Evolutionary conservation across 2,113 vertebrate species (phyloP).

Genomic region (Oceanites oceanicus): DNA sequence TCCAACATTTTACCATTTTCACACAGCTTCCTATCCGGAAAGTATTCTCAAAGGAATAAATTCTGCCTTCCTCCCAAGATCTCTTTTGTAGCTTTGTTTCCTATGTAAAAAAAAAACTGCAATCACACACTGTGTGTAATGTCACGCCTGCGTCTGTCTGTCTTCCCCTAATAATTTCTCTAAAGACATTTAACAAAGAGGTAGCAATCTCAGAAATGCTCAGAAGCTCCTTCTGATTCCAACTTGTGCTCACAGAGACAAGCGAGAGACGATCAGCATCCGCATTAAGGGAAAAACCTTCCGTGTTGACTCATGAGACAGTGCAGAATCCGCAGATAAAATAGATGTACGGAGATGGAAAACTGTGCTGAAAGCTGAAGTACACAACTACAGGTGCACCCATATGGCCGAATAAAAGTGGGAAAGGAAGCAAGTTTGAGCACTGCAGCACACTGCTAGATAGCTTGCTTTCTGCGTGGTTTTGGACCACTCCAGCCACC

Average conservation of each 20-base stretch:
- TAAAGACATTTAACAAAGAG: neutral
- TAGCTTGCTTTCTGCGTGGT: neutral
- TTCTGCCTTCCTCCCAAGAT: neutral
- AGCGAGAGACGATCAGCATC: neutral
- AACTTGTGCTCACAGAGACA: neutral
- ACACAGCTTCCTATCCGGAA: neutral
- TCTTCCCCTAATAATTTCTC: neutral
- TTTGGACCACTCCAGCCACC: neutral
- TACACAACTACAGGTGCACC: neutral
- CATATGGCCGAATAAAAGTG: neutral
- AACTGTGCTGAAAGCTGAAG: neutral
- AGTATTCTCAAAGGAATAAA: neutral
- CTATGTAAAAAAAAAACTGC: neutral
- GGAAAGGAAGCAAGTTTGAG: neutral
- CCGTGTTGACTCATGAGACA: neutral
- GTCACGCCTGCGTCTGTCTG: rapidly evolving
- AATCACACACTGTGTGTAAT: neutral
- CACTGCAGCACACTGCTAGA: neutral
- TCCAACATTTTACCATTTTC: neutral
- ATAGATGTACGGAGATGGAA: neutral
- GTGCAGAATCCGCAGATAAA: neutral
- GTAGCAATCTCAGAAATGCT: neutral
- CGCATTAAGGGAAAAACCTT: neutral
- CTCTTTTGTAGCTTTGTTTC: neutral
- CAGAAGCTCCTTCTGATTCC: neutral